A percentile compares a stretch with the other conserved stretches of the same genome.
Evolutionary conservation across 1,140 invertebrate genomes (phyloP).

Genomic region (Drosophila aff.): DNA sequence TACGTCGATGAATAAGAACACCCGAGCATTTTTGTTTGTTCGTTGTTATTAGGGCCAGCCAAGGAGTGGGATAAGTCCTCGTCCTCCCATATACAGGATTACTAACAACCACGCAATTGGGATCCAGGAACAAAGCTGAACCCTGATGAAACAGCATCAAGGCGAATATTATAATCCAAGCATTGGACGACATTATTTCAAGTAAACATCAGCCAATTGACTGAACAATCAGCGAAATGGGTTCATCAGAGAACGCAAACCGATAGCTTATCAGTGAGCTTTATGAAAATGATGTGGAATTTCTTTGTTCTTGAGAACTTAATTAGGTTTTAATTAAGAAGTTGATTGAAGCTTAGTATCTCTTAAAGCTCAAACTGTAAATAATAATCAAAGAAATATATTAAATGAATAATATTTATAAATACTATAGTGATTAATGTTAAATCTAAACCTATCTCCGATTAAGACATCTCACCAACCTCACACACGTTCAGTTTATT

Average conservation of each 20-base stretch:
- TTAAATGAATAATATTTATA: too few species aligned
- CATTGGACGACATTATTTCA: neutral
- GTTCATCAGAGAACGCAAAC: neutral
- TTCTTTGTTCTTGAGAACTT: neutral
- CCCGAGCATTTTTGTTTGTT: neutral
- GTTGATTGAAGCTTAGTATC: neutral
- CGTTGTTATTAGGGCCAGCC: conserved; percentile 4
- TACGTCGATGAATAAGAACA: conserved; percentile 6
- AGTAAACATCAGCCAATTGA: neutral
- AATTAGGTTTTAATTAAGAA: neutral
- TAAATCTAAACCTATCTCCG: neutral
- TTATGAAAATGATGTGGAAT: neutral
- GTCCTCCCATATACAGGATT: neutral
- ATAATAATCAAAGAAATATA: too few species aligned
- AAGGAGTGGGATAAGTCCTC: neutral
- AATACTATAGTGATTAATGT: too few species aligned
- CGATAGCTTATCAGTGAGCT: neutral
- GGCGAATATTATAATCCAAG: neutral
- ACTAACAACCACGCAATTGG: neutral
- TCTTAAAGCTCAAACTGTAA: neutral
- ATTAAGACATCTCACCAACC: neutral
- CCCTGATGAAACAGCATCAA: neutral
- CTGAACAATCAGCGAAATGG: conserved; percentile 2
- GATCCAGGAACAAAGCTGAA: neutral
- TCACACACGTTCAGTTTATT: conserved; percentile 1